These are phyloP conservation scores for Linurgus olivaceus DNA, from an alignment of 2,797 vertebrate genomes.

Conservation along the genomic window DNA sequence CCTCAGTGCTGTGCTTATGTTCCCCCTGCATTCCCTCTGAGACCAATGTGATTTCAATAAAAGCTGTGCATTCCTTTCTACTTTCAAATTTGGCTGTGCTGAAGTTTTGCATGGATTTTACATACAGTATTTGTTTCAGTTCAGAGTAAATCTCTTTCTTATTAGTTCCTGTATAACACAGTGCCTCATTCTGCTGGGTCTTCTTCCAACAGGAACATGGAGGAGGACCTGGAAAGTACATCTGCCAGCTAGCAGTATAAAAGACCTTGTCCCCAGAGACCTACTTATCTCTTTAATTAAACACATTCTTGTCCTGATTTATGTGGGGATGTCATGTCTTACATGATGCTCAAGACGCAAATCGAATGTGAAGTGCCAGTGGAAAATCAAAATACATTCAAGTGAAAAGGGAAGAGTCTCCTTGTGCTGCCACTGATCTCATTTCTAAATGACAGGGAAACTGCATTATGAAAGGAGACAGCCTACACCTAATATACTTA, in stretches of 20 bases:
- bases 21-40: slow-evolving; percentile 11
- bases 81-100: slow-evolving; percentile 17
- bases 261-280: background rate
- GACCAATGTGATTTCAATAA: slow-evolving; percentile 22
- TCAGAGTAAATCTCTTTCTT: background rate
- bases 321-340: background rate
- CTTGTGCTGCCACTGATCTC: background rate
- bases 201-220: background rate
- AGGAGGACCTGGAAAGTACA: background rate
- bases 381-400: background rate
- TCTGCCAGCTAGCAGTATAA: background rate
- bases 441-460: background rate
- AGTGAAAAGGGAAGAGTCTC: background rate
- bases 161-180: background rate
- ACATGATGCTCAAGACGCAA: background rate
- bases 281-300: background rate
- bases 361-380: background rate
- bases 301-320: background rate
- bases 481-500: background rate
- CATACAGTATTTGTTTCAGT: background rate
- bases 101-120: background rate
- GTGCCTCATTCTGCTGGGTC: background rate
- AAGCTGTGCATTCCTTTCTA: slow-evolving; percentile 28
- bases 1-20: background rate
- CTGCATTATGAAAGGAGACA: background rate